Conservation (phyloP, 2,888 invertebrate genomes). For the Thyatira batis region DNA sequence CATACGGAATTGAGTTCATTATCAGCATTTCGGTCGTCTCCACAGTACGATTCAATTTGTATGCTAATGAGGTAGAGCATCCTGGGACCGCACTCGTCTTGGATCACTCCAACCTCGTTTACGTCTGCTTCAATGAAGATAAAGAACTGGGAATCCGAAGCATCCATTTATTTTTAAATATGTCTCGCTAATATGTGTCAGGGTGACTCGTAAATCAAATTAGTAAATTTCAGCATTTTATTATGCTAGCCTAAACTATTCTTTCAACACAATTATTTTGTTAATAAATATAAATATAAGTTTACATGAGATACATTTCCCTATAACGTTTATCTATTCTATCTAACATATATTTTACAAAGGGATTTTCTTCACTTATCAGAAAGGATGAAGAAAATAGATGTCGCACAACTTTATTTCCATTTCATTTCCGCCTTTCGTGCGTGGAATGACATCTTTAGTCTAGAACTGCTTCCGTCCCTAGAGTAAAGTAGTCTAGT, state of each 20-base stretch:
- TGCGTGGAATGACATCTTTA: conserved; percentile 1
- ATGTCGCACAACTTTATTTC: background rate
- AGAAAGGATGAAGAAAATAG: background rate
- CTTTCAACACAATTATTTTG: background rate
- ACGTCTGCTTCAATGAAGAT: conserved; percentile 31
- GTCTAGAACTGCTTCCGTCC: background rate
- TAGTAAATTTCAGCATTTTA: background rate
- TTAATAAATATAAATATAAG: background rate
- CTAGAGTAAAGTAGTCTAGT: background rate
- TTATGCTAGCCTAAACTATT: background rate
- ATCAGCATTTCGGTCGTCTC: conserved; percentile 51
- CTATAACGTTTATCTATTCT: background rate
- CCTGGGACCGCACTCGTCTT: conserved; percentile 39
- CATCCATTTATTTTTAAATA: background rate
- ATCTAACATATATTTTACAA: background rate
- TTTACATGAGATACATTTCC: background rate
- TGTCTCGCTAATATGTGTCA: background rate
- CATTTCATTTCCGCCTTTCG: conserved; percentile 1
- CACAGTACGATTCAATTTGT: conserved; percentile 63
- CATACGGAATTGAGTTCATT: conserved; percentile 50
- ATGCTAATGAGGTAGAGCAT: conserved; percentile 62
- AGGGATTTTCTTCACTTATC: background rate
- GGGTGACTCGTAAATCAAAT: too few species aligned
- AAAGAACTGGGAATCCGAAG: conserved; percentile 5
- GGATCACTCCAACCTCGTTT: conserved; percentile 34